Base-by-base conservation (phyloP, 2,797 vertebrate genomes). In the Rhynchotus rufescens region DNA sequence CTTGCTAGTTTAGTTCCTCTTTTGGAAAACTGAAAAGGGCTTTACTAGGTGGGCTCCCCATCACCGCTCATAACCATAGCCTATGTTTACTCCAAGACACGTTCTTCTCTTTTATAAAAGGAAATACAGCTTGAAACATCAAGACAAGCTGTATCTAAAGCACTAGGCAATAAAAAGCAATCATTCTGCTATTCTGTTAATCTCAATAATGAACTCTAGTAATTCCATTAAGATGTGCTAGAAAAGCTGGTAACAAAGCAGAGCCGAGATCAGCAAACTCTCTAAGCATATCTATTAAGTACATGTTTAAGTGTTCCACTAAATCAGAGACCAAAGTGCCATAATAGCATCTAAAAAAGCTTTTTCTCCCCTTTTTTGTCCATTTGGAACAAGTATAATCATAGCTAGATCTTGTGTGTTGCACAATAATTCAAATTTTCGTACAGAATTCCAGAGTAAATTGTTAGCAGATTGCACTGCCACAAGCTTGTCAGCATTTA, bases 401-500 rank as follows among this genome's bases (percentile, higher is more conserved):
- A 52, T 73, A 91, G 59, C 62, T 81, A 61, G 42, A 92, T 89
- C 57, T 85, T 40, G 15, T 60, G 40, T 26, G 6, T 87, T 93
- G 74, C 84, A 90, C 84, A 95, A 87, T 83, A 88, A 91, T 14
- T 76, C 15, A 94, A 86, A 79, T 87, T 90, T 90, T 91, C 86
- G 64, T 61, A 49, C 80, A 83, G 62, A 92, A 92, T 90, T 93
- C 79, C 84, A 90, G 47, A 89, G 56, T 22, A 92, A 94, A 87
- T 90, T 92, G 73, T 69, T 85, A 94, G 65, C 85, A 96, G 92
- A 85, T 30, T 75, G 15, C 45, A 78, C 40, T 67, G 28, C 32
- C 56, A 52, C 49, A 73, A 91, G 32, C 45, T 74, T 91, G 72
- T 95, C 92, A 88, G 87, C 60, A 28, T 69, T 77, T 61, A 17